A percentile compares a stretch with the other conserved stretches of the same genome.
These are phyloP conservation scores for Timandra comae DNA, from an alignment of 2,888 invertebrate genomes.

Conservation along the genomic window DNA sequence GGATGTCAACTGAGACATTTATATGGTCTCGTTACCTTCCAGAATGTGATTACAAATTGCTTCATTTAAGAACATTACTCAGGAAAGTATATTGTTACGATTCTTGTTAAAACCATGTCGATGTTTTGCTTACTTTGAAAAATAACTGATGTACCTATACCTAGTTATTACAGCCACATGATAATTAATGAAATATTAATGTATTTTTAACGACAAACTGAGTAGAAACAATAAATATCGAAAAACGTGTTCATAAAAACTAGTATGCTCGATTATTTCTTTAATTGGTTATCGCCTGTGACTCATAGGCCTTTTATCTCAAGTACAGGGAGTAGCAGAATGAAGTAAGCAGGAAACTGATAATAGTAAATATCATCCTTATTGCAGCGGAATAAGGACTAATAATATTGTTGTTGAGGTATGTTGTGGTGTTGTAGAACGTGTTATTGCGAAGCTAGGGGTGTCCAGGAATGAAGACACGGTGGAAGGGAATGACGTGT, in stretches of 20 bases:
- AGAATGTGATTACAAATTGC: no score
- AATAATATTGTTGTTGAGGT: no score
- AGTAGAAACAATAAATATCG: not conserved
- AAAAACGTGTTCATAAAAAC: conserved; percentile 4
- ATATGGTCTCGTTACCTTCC: no score
- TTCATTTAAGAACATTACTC: no score
- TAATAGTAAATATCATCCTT: conserved; percentile 2
- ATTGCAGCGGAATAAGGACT: conserved; percentile 11
- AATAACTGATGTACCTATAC: no score
- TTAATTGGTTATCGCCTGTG: conserved; percentile 24
- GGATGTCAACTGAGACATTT: not conserved
- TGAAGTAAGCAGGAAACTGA: not conserved
- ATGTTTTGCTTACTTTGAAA: no score
- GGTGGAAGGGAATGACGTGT: conserved; percentile 14
- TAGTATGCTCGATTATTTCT: conserved; percentile 4
- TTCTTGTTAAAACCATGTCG: no score
- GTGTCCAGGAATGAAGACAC: conserved; percentile 14
- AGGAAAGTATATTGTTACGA: no score
- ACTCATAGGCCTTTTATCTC: conserved; percentile 17
- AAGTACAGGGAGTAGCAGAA: conserved; percentile 1
- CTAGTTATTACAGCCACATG: no score
- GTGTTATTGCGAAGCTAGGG: conserved; percentile 15
- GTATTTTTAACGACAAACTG: no score
- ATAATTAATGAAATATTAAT: no score
- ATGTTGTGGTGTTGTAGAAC: conserved; percentile 12